Evolutionary conservation across 2,888 invertebrate genomes (phyloP).

Genomic region (Chaitophorus viminalis): DNA sequence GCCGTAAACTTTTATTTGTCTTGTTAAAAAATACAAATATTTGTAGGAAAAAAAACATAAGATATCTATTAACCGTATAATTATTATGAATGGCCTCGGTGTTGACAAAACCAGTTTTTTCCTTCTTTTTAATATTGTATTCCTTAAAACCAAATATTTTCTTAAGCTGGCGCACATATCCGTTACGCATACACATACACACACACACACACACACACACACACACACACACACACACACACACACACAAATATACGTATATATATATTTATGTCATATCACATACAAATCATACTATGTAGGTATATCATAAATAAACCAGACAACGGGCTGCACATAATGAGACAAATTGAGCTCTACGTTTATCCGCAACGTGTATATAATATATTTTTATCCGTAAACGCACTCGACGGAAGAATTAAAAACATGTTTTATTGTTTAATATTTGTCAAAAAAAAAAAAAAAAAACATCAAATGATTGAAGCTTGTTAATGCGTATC

Average conservation of each 20-base stretch:
- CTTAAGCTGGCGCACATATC: background rate
- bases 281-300: background rate
- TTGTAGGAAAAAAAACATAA: background rate
- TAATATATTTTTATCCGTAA: background rate
- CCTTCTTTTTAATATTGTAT: background rate
- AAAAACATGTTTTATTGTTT: constrained; percentile 3
- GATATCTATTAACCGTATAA: background rate
- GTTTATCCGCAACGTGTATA: background rate
- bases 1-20: constrained; percentile 10
- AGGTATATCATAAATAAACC: background rate
- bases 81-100: background rate
- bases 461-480: background rate
- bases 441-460: constrained; percentile 2
- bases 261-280: too few relatives aligned
- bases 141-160: background rate
- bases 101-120: constrained; percentile 18
- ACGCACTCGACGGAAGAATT: background rate
- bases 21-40: background rate
- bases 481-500: background rate
- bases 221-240: background rate
- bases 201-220: background rate
- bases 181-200: background rate
- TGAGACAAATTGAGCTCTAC: constrained; percentile 26
- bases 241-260: background rate
- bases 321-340: constrained; percentile 5